Evolutionary conservation across 2,797 vertebrate species (phyloP), one percentile per base, ranked within the genome.

Genomic region (Monodelphis domestica): DNA sequence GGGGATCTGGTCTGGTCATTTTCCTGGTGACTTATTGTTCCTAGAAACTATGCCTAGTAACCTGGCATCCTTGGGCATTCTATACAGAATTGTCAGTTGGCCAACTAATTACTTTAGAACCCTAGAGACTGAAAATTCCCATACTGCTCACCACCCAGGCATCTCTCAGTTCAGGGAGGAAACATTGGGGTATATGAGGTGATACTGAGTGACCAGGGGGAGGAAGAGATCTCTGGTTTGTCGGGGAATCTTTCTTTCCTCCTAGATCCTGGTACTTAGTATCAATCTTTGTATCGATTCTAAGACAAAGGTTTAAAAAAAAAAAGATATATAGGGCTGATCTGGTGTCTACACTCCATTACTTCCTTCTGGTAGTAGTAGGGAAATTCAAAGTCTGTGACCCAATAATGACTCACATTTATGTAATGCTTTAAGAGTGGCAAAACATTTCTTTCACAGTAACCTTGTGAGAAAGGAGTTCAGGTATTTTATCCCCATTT

Each of bases 31-130:
- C 30, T 52, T 55, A 53, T 59, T 4, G 1, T 30, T 9, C 11
- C 11, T 0, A 53, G 33, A 53, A 45, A 26, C 21, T 78, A 15
- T 21, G n/a, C n/a, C 33, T 12, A 0, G 0, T 0, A 57, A 88
- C 17, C 84, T 55, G 63, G 52, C 53, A 0, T 91, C 54, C n/a
- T 59, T 38, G 78, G 24, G 54, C 51, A 0, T 6, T 2, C 0
- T 21, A 21, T 38, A 33, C 38, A 5, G 15, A 70, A n/a, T 33
- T 70, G n/a, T 70, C 28, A 57, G 2, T 29, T 57, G 59, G 38
- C 70, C 17, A 78, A 9, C 21, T 26, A 45, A 2, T 78, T 78
- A 78, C n/a, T n/a, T 24, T 45, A 45, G 17, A 78, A 9, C 38
- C 38, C n/a, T n/a, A n/a, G n/a, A n/a, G n/a, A n/a, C n/a, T 78